These are phyloP conservation scores for Linurgus olivaceus DNA, from an alignment of 2,797 vertebrate genomes.

Conservation along the genomic window DNA sequence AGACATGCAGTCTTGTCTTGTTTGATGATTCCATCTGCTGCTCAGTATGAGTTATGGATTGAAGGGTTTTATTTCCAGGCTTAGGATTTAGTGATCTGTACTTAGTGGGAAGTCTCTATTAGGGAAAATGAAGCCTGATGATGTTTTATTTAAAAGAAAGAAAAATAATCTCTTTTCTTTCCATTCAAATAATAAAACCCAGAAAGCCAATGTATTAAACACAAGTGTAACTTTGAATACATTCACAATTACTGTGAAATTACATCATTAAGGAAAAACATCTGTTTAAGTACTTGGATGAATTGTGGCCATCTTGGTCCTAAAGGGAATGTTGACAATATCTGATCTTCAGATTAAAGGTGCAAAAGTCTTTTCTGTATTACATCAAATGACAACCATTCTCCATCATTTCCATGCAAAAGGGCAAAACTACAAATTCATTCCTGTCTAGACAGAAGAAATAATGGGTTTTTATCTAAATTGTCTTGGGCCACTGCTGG, in stretches of 20 bases:
- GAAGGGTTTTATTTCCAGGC: neutral
- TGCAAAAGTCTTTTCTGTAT: neutral
- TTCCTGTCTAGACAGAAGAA: conserved; percentile 46
- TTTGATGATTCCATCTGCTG: neutral
- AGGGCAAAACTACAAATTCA: conserved; percentile 38
- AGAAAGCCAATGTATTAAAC: neutral
- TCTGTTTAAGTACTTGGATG: neutral
- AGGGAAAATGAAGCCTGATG: neutral
- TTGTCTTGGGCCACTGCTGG: conserved; percentile 30
- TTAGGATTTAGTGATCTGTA: neutral
- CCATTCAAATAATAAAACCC: neutral
- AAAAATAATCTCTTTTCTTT: neutral
- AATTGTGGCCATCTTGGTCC: neutral
- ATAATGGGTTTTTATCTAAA: conserved; percentile 46
- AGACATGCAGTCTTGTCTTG: neutral
- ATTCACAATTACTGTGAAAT: neutral
- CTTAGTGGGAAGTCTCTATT: neutral
- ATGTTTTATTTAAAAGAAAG: neutral
- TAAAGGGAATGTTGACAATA: neutral
- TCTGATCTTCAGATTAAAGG: conserved; percentile 1
- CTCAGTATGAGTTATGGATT: neutral
- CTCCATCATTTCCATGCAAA: neutral
- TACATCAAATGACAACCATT: conserved; percentile 11
- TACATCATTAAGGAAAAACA: neutral
- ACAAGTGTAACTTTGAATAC: neutral